A percentile compares a stretch with the other conserved stretches of the same genome.
Evolutionary conservation across 1,140 invertebrate species (phyloP).

Genomic region (Sycophila sp.): DNA sequence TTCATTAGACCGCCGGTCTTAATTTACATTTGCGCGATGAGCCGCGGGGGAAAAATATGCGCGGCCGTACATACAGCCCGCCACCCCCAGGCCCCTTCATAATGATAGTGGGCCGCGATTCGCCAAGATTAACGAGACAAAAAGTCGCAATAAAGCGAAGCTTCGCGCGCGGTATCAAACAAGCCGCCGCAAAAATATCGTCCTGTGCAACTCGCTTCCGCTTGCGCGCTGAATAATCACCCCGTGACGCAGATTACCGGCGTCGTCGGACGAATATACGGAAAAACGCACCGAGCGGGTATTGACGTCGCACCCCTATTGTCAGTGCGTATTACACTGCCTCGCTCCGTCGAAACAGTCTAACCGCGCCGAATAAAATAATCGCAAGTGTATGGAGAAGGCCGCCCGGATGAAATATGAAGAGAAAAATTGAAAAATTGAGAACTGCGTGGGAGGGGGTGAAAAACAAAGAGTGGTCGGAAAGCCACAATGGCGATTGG

Average conservation of each 20-base stretch:
- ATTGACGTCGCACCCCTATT: no score
- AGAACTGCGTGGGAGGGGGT: neutral
- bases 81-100: neutral
- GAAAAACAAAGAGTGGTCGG: neutral
- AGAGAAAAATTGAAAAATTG: conserved; percentile 28
- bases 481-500: neutral
- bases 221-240: no score
- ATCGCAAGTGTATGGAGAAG: no score
- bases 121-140: conserved; percentile 16
- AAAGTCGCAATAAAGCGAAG: neutral
- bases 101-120: neutral
- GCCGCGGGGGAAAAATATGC: neutral
- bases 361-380: neutral
- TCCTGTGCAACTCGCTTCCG: no score
- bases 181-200: no score
- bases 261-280: no score
- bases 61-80: no score
- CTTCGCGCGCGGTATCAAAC: neutral
- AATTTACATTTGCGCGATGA: neutral
- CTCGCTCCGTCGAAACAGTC: no score
- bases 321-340: no score
- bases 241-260: no score
- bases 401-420: conserved; percentile 40
- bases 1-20: neutral
- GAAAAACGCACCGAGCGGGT: no score